These are phyloP conservation scores for Turdus rufiventris DNA, from an alignment of 2,113 vertebrate genomes.

Conservation along the genomic window DNA sequence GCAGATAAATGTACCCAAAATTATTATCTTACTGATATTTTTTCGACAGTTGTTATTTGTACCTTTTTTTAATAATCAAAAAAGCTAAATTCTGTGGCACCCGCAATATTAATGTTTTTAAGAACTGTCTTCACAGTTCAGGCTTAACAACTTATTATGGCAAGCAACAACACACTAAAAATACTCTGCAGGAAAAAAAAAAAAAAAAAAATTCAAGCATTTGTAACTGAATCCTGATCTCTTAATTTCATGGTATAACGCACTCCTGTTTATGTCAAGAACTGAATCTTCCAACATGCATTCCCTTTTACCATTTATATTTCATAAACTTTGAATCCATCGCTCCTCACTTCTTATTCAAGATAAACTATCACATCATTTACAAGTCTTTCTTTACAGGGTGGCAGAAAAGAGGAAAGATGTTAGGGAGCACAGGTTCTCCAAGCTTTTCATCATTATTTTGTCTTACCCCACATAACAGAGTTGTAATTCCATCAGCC, in stretches of 20 bases:
- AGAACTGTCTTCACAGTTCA: background rate
- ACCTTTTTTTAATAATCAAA: background rate
- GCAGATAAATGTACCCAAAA: background rate
- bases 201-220: background rate
- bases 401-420: background rate
- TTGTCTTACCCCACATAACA: rapidly evolving
- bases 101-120: background rate
- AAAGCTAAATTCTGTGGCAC: background rate
- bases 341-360: background rate
- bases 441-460: background rate
- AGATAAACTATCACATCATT: background rate
- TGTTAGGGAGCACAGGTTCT: background rate
- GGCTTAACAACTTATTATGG: background rate
- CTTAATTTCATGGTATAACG: background rate
- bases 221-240: background rate
- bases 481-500: background rate
- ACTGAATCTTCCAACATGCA: background rate
- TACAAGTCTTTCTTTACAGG: background rate
- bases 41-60: background rate
- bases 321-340: background rate
- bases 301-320: background rate
- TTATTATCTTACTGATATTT: background rate
- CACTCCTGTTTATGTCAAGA: background rate
- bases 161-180: background rate
- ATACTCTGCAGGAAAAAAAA: background rate